phyloP scores from a whole-genome alignment of 2,888 invertebrate species.

The Amphimallon solstitiale region DNA sequence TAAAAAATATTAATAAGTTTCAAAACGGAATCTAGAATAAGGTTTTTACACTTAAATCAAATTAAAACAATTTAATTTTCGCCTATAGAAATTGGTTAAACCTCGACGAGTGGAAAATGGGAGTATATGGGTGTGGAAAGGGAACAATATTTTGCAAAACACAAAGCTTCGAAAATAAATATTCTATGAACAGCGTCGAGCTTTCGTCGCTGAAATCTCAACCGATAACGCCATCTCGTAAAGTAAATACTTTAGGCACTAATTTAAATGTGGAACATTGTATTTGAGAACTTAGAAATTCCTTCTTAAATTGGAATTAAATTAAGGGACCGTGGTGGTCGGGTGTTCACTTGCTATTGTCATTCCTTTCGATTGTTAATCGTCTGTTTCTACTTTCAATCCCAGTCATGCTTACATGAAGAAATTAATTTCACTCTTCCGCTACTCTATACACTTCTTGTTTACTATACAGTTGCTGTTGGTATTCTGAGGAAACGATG shows the following conservation, averaged over 20 bases:
- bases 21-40: too few relatives aligned
- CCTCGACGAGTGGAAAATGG: too few relatives aligned
- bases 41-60: too few relatives aligned
- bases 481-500: conserved; percentile 9
- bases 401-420: not conserved
- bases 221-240: conserved; percentile 40
- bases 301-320: conserved; percentile 48
- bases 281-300: conserved; percentile 46
- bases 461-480: conserved; percentile 14
- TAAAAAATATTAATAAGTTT: too few relatives aligned
- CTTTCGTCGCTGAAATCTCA: not conserved
- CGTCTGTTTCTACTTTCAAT: not conserved
- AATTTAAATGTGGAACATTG: conserved; percentile 46
- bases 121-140: too few relatives aligned
- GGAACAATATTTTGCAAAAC: too few relatives aligned
- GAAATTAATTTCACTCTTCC: not conserved
- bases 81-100: too few relatives aligned
- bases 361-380: not conserved
- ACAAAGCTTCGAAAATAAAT: not conserved
- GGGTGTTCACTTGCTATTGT: conserved; percentile 33
- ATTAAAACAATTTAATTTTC: too few relatives aligned
- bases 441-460: not conserved
- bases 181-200: not conserved
- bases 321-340: conserved; percentile 44
- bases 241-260: conserved; percentile 44